A percentile compares a stretch with the other conserved stretches of the same genome.
phyloP scores from a whole-genome alignment of 2,888 invertebrate species.

The Erpobdella octoculata region DNA sequence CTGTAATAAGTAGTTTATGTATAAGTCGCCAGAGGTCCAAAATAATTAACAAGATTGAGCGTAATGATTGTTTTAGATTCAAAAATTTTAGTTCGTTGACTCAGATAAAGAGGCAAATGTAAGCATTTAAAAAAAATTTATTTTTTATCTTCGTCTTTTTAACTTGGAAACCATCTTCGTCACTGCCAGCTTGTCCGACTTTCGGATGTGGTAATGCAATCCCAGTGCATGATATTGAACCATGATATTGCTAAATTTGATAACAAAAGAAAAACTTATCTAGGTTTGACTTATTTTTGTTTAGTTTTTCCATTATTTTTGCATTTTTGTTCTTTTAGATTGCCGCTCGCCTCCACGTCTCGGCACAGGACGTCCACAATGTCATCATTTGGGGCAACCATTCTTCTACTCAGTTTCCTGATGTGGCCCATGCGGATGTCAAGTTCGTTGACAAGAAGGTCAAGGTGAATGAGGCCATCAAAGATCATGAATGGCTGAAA shows the following conservation, averaged over 20 bases:
- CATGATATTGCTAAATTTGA: no score
- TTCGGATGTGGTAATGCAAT: slow-evolving; percentile 84
- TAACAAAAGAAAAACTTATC: no score
- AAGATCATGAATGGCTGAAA: slow-evolving; percentile 73
- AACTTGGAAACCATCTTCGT: slow-evolving; percentile 87
- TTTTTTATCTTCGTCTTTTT: no score
- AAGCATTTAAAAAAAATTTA: no score
- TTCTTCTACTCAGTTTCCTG: slow-evolving; percentile 95
- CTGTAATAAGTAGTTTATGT: no score
- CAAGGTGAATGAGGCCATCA: slow-evolving; percentile 62
- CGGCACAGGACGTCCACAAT: slow-evolving; percentile 67
- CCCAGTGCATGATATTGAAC: slow-evolving; percentile 92
- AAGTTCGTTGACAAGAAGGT: slow-evolving; percentile 41
- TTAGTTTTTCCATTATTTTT: no score
- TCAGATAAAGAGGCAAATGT: no score
- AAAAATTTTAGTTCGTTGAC: no score
- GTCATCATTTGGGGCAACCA: slow-evolving; percentile 99
- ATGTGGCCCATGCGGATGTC: slow-evolving; percentile 60
- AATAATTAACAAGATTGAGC: no score
- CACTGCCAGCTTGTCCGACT: slow-evolving; percentile 86
- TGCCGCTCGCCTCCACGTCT: slow-evolving; percentile 50
- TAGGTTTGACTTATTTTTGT: no score
- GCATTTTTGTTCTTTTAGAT: slow-evolving; percentile 48
- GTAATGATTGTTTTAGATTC: no score
- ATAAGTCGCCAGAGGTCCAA: no score